A percentile compares a stretch with the other conserved stretches of the same genome.
These are phyloP conservation scores for Chionodraco myersi DNA, from an alignment of 2,113 vertebrate genomes.

Conservation along the genomic window DNA sequence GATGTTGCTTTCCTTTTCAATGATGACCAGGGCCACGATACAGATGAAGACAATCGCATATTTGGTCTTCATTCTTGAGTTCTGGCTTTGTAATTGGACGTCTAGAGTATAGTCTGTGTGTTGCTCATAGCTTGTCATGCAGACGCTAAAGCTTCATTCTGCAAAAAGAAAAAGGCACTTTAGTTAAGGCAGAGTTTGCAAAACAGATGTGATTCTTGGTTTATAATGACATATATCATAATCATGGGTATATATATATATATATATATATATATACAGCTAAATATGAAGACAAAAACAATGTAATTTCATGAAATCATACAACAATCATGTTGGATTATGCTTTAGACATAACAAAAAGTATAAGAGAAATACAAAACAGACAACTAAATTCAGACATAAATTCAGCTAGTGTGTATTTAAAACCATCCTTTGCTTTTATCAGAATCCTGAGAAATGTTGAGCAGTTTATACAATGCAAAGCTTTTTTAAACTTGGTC, in stretches of 20 bases:
- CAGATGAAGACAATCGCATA: constrained; percentile 91
- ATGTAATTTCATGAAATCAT: neutral
- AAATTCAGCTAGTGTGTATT: neutral
- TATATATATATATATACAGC: neutral
- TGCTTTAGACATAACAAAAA: neutral
- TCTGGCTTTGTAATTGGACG: constrained; percentile 34
- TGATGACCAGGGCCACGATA: constrained; percentile 90
- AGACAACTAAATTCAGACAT: neutral
- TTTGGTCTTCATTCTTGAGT: constrained; percentile 91
- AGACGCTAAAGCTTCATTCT: constrained; percentile 62
- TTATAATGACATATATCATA: neutral
- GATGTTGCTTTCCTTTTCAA: constrained; percentile 97
- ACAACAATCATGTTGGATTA: neutral
- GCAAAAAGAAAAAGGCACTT: constrained; percentile 26
- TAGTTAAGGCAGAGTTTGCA: neutral
- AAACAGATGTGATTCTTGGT: neutral
- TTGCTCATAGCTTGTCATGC: constrained; percentile 47
- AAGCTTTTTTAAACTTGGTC: neutral
- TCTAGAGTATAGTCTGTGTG: constrained; percentile 55
- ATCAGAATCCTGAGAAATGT: constrained; percentile 19
- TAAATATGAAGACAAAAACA: neutral
- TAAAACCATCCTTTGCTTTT: neutral
- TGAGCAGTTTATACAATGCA: constrained; percentile 1
- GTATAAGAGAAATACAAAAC: neutral
- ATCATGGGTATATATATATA: neutral